Percentiles rank a stretch among this genome's conserved stretches.
Evolutionary conservation across 2,113 vertebrate genomes (phyloP).

Genomic region (Tragelaphus imberbis): DNA sequence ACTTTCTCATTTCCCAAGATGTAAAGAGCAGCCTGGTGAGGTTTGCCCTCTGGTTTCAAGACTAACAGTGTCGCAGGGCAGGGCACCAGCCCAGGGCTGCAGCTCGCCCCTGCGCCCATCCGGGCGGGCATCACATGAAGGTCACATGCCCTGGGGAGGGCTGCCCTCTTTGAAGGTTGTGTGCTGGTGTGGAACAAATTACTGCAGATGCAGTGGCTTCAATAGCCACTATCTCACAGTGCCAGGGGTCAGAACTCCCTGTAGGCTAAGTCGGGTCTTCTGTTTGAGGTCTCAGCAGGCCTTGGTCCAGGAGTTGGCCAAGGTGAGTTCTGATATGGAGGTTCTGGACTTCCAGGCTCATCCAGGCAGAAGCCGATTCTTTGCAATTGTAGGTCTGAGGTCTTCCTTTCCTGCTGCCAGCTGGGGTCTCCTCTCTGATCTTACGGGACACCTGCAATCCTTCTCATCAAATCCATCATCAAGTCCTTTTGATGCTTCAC

Average conservation of each 20-base stretch:
- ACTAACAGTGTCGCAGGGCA: background rate
- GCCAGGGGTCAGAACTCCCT: background rate
- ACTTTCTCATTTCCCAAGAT: background rate
- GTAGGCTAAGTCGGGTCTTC: background rate
- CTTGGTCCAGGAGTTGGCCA: background rate
- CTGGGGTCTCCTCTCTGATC: background rate
- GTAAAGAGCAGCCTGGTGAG: background rate
- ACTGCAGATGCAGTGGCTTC: background rate
- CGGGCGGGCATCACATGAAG: background rate
- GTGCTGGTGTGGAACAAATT: background rate
- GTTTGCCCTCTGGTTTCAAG: background rate
- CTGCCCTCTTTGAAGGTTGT: background rate
- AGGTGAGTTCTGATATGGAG: background rate
- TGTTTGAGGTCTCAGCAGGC: background rate
- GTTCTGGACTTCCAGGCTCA: background rate
- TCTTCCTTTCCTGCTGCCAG: background rate
- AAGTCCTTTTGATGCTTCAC: background rate
- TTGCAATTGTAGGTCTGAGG: too few species aligned
- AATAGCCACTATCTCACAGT: background rate
- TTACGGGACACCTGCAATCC: too few species aligned
- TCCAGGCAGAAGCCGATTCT: background rate
- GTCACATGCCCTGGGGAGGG: background rate
- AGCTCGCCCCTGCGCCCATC: fast-evolving
- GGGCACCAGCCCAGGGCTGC: background rate
- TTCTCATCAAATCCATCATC: background rate